Base-by-base conservation (phyloP, 2,113 vertebrate species). In the Abramis brama region DNA sequence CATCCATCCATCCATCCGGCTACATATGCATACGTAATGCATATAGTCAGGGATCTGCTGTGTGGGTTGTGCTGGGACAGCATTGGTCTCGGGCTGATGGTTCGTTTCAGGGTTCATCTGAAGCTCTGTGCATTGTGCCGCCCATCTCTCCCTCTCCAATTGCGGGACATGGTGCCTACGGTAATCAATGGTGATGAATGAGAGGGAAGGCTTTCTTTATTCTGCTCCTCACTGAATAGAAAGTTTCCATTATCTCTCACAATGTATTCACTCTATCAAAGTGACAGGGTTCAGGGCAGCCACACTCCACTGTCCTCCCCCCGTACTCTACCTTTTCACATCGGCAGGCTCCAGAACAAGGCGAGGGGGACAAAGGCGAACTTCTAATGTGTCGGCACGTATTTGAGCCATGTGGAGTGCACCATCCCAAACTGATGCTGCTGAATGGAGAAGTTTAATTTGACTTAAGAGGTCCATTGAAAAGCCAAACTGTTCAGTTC, bases 241-340 rank as follows among this genome's bases (percentile, higher is more conserved):
- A 97, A 96, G 96, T 97, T 98, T 97, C 96, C 95, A 98, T 98
- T 98, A 98, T 97, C 97, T 98, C 93, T 82, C 93, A 94, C 95
- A 95, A 95, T 96, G 97, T 98, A 96, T 96, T 97, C 97, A 97
- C 96, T 98, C 95, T 93, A 97, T 98, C 97, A 98, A 95, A 95
- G 92, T 98, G 97, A 99, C 96, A 98, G 95, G 94, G 93, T 94
- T 92, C 93, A 94, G 92, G 88, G 27, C 89, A 93, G 94, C 93
- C 94, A 96, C 95, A 96, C 95, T 96, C 92, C 94, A 92, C 95
- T 94, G 95, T 94, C 93, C 95, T 93, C 82, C 90, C 89, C 89
- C 84, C 90, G 90, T 89, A 91, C 93, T 92, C 91, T 87, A 90
- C 93, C 93, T 91, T 93, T 93, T 93, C 94, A 91, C 91, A 91